These are phyloP conservation scores for Cephonodes hylas DNA, from an alignment of 2,888 invertebrate genomes.

Conservation along the genomic window DNA sequence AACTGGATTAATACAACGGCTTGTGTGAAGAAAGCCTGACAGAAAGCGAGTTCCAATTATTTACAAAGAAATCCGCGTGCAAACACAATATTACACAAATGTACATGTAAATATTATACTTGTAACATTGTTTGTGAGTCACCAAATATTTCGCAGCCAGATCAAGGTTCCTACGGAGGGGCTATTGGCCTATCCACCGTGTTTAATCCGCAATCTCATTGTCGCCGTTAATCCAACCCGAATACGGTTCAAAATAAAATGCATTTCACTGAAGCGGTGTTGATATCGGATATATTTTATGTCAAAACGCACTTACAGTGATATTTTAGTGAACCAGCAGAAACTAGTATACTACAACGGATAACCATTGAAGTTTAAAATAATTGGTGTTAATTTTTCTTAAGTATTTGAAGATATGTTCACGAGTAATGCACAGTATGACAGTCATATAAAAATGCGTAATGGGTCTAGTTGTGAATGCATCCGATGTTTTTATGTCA, in stretches of 20 bases:
- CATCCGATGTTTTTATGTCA: slow-evolving; percentile 36
- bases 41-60: background rate
- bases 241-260: slow-evolving; percentile 5
- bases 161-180: slow-evolving; percentile 55
- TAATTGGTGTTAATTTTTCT: background rate
- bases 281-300: slow-evolving; percentile 13
- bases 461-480: slow-evolving; percentile 14
- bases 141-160: slow-evolving; percentile 46
- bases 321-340: slow-evolving; percentile 2
- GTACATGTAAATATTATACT: slow-evolving; percentile 23
- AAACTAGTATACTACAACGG: background rate
- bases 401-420: background rate
- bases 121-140: slow-evolving; percentile 36
- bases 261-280: background rate
- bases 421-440: background rate
- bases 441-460: background rate
- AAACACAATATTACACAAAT: background rate
- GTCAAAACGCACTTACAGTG: slow-evolving; percentile 1
- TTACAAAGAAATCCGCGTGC: background rate
- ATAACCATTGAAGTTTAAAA: background rate
- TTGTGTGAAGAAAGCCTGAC: background rate
- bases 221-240: background rate
- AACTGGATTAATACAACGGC: background rate
- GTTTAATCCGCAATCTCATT: background rate
- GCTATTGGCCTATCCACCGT: slow-evolving; percentile 54